Evolutionary conservation across 2,888 invertebrate species (phyloP), one percentile per base, ranked within the genome.

Genomic region (Alviniconcha strummeri): DNA sequence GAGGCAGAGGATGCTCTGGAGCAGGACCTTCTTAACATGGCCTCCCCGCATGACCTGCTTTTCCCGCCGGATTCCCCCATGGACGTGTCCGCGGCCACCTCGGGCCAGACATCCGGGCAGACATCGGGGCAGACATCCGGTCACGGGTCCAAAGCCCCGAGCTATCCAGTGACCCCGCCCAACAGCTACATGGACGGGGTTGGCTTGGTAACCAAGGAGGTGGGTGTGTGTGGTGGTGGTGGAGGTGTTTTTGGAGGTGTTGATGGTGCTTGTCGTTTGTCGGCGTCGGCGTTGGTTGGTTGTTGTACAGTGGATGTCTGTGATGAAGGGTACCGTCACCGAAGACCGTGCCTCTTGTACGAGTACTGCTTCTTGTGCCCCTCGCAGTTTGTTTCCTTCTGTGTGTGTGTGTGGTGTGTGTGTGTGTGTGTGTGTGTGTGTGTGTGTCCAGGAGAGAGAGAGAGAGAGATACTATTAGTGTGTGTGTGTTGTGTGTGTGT

Each of bases 121-220:
- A 84, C 82, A n/a, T 86, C 85, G 17, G 80, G 80, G 5, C 83
- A 83, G 74, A 79, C 80, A 0, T 86, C 86, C 2, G 87, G 87
- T 7, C 87, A 85, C 71, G 87, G 78, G 19, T 87, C 88, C 3
- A 88, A 87, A 52, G 79, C 85, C 5, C 86, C 88, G 55, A 88
- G 90, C 78, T 89, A 89, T 69, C 89, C 90, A 0, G 92, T 91
- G 84, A 93, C 93, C 11, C 94, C 94, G 6, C 94, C 93, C 83
- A 94, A 94, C 87, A 93, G 92, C 81, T 91, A 90, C 80, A 91
- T 90, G 56, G 93, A 93, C 5, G 9, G 15, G 15, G 84, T 76
- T 9, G 72, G 76, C 13, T 5, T 64, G 5, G 81, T 85, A 56
- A 83, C 85, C 0, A 87, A 88, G 80, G 84, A 84, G 69, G 77